These are phyloP conservation scores for Natator depressus DNA, from an alignment of 2,113 vertebrate genomes.

Conservation along the genomic window DNA sequence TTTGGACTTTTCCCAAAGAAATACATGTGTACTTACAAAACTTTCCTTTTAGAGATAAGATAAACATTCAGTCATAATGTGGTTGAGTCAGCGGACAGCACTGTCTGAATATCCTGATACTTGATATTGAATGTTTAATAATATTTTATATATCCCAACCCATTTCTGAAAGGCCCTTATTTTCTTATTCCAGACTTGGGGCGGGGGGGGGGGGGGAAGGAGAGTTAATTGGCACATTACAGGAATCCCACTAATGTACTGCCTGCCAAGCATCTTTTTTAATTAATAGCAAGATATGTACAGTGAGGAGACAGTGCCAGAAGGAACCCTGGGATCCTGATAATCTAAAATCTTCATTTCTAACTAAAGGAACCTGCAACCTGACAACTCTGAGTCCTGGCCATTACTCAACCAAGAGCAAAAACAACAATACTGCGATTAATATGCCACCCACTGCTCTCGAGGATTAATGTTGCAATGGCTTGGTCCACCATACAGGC, in stretches of 20 bases:
- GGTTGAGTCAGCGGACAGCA: background rate
- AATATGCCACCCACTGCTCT: background rate
- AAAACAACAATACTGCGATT: constrained; percentile 8
- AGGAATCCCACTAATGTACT: background rate
- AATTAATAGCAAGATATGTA: background rate
- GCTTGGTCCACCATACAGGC: constrained; percentile 20
- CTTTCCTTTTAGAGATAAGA: constrained; percentile 25
- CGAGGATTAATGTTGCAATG: constrained; percentile 35
- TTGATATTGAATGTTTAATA: background rate
- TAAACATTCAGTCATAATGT: background rate
- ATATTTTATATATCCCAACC: background rate
- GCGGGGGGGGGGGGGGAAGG: background rate
- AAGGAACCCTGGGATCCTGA: background rate
- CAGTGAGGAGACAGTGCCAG: background rate
- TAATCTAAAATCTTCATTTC: constrained; percentile 20
- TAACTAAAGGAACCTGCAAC: background rate
- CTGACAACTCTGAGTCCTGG: background rate
- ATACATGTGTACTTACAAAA: background rate
- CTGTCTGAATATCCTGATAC: background rate
- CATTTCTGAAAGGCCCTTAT: background rate
- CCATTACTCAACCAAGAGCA: background rate
- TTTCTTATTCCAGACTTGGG: background rate
- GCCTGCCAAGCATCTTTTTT: background rate
- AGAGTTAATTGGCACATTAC: background rate
- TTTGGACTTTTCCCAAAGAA: constrained; percentile 16